phyloP scores from a whole-genome alignment of 2,797 vertebrate species.

The Scolopax bukidnonensis region DNA sequence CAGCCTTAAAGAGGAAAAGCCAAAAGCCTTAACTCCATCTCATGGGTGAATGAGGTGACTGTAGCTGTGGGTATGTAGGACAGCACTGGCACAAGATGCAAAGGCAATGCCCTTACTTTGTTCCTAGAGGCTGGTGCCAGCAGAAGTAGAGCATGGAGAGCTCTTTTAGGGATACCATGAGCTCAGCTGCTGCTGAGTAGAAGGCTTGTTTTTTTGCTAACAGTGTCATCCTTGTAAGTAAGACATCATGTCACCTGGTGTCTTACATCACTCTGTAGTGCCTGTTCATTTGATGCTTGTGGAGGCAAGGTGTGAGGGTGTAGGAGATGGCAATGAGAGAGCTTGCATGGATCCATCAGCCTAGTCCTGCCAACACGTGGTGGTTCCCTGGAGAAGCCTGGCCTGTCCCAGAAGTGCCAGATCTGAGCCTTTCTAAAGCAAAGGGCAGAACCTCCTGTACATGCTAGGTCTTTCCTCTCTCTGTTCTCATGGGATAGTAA shows the following conservation, averaged over 20 bases:
- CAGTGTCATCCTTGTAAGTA: neutral
- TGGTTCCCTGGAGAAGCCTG: neutral
- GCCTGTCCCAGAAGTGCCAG: neutral
- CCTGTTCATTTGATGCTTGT: neutral
- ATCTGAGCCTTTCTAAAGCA: neutral
- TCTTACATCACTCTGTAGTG: neutral
- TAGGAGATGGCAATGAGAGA: neutral
- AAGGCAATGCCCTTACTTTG: neutral
- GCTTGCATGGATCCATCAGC: neutral
- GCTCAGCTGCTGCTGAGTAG: neutral
- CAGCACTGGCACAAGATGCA: neutral
- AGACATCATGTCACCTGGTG: neutral
- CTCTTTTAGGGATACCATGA: neutral
- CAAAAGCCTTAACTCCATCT: neutral
- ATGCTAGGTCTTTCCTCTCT: neutral
- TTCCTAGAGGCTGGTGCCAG: neutral
- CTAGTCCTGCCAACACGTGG: fast-evolving
- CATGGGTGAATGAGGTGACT: neutral
- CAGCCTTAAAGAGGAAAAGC: neutral
- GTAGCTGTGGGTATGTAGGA: neutral
- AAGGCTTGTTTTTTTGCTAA: neutral
- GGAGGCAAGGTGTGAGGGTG: neutral
- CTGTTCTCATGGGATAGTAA: neutral
- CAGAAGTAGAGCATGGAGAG: neutral
- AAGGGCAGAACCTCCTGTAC: neutral